These are phyloP conservation scores for Macrotus californicus DNA, from an alignment of 2,113 vertebrate genomes.

Conservation along the genomic window DNA sequence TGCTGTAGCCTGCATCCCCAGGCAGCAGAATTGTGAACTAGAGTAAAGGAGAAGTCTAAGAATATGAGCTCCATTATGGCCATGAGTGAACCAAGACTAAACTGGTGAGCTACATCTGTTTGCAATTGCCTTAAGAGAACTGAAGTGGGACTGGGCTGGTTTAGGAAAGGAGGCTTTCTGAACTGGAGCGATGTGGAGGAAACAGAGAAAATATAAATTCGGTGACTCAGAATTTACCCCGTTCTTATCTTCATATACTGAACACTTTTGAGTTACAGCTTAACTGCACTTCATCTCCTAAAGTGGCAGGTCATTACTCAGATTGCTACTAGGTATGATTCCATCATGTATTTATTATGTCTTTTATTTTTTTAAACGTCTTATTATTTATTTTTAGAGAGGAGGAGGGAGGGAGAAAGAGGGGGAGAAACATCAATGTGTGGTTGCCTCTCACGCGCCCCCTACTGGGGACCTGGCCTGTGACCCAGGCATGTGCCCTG, in stretches of 20 bases:
- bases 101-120: slow-evolving; percentile 60
- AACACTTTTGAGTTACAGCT: background rate
- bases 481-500: too few species aligned
- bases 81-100: slow-evolving; percentile 56
- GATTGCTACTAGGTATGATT: background rate
- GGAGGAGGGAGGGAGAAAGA: too few species aligned
- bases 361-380: too few species aligned
- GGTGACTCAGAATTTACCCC: background rate
- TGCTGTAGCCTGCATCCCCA: background rate
- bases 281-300: background rate
- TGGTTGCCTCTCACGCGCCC: too few species aligned
- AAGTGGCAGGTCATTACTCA: background rate
- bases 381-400: too few species aligned
- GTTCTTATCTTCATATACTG: background rate
- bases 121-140: background rate
- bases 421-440: too few species aligned
- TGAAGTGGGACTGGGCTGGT: background rate
- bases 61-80: slow-evolving; percentile 47
- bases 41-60: slow-evolving; percentile 6
- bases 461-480: too few species aligned
- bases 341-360: background rate
- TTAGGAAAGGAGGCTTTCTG: background rate
- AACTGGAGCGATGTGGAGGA: background rate
- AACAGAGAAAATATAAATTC: background rate
- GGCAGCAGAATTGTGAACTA: background rate